Conservation (phyloP, 1,140 invertebrate genomes). For the Drosophila willistoni region DNA sequence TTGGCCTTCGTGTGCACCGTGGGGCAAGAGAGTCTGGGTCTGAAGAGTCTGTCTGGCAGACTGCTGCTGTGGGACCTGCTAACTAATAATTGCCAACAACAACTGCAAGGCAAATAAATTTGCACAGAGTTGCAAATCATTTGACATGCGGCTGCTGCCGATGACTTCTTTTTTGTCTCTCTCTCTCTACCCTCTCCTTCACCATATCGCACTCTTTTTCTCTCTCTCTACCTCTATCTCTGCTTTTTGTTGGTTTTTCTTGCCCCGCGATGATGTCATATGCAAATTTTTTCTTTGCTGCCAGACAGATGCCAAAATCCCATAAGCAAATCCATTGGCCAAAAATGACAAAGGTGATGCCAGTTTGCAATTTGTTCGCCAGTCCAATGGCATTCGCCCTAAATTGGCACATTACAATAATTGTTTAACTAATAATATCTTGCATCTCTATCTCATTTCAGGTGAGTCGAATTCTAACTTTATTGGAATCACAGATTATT, state of each 20-base stretch:
- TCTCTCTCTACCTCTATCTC: conserved; percentile 54
- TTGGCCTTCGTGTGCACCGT: conserved; percentile 61
- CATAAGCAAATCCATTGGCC: conserved; percentile 37
- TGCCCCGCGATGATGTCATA: conserved; percentile 66
- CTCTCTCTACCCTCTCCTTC: conserved; percentile 41
- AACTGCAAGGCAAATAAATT: conserved; percentile 63
- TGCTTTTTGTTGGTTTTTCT: conserved; percentile 34
- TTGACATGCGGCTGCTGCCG: conserved; percentile 59
- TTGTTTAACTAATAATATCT: conserved; percentile 49
- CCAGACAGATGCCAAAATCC: conserved; percentile 46
- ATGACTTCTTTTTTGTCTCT: conserved; percentile 38
- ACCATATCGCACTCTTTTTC: conserved; percentile 49
- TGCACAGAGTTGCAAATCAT: conserved; percentile 79
- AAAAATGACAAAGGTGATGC: conserved; percentile 61
- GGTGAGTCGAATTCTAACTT: neutral
- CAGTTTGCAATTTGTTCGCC: conserved; percentile 37
- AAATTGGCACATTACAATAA: conserved; percentile 27
- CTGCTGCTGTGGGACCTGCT: conserved; percentile 24
- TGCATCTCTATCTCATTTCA: conserved; percentile 5
- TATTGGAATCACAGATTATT: neutral
- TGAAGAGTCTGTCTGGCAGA: conserved; percentile 30
- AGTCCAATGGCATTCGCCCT: conserved; percentile 35
- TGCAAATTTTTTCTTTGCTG: conserved; percentile 51
- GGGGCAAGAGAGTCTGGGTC: conserved; percentile 42
- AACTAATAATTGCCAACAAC: conserved; percentile 68